Evolutionary conservation across 2,113 vertebrate species (phyloP), one percentile per base, ranked within the genome.

Genomic region (Planiliza haematocheilus): DNA sequence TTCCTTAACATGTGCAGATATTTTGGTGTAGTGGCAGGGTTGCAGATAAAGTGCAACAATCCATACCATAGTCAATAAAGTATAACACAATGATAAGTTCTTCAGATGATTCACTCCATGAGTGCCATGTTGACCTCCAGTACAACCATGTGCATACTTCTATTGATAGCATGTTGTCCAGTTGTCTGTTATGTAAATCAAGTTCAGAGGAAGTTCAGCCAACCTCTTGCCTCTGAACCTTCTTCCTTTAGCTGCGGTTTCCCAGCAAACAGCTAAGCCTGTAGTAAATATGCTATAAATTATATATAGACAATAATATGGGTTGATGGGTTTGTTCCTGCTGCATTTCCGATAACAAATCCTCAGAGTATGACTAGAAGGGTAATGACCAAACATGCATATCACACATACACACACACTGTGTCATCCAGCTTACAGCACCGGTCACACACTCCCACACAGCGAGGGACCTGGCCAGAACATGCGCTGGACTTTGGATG

Each of bases 401-500:
- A 16, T n/a, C 30, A 53, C 24, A 18, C 45, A 55, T 45, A 60
- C 65, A 49, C 14, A 1, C 16, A 21, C 8, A 36, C 55, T 9
- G 10, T 37, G 58, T 70, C 63, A 73, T 64, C 56, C 60, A 62
- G 73, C 24, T 77, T 18, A 59, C 45, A 52, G 77, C 52, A 38
- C 37, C 34, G 36, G 74, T 78, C 50, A 66, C 66, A 76, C 79
- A 60, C 41, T 84, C 66, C 62, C 83, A 82, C 76, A 56, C 74
- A 57, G 77, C 2, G 12, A 82, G 70, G n/a, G 45, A 73, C 55
- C 53, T 83, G 85, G 85, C 82, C 80, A 65, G 72, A 60, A 45
- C 77, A 70, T 87, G 79, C 73, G 79, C 70, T 90, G 88, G 88
- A 91, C 89, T 90, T 87, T 90, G 89, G 89, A 88, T 90, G 81